Base-by-base conservation (phyloP, 2,113 vertebrate genomes). In the Dasyornis broadbenti region DNA sequence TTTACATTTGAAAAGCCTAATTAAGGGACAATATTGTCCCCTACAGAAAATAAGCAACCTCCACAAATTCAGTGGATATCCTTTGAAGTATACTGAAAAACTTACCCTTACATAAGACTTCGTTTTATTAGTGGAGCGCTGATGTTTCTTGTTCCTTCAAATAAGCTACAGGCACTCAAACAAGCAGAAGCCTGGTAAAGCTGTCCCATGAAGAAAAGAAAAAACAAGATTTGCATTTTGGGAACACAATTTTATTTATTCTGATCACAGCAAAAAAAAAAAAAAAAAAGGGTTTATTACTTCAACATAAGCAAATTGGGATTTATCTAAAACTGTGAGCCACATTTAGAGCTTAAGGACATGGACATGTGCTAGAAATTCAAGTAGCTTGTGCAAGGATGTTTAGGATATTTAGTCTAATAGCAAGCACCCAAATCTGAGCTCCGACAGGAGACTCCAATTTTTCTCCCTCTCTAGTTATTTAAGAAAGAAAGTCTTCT, bases 1-100 rank as follows among this genome's bases (percentile, higher is more conserved):
- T 93, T 97, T 94, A 90, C 94, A 92, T 96, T 90, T 96, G 95
- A 97, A 96, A 93, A 94, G 57, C 72, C 92, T 90, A 97, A 96
- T 96, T 96, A 96, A 90, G 60, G 77, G 76, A 96, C 92, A 96
- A 92, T 95, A 81, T 89, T 69, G 0, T 96, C 64, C 68, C 82
- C 76, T 80, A 86, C 53, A 95, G 90, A 97, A 96, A 91, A 94
- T 83, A 90, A 95, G 85, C 72, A 92, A 90, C 60, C 69, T 86
- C 85, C 77, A 90, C 64, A 93, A 94, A 92, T 95, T 88, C 79
- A 88, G 76, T 57, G 64, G 60, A 81, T 93, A 86, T 64, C 64
- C 92, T 96, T 94, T 94, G 92, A 96, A 90, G 92, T 93, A 40
- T 44, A 39, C 71, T 83, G 88, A 71, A 81, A 96, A 95, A 71